Evolutionary conservation across 2,113 vertebrate genomes (phyloP), one percentile per base, ranked within the genome.

Genomic region (Phylloscopus trochilus): DNA sequence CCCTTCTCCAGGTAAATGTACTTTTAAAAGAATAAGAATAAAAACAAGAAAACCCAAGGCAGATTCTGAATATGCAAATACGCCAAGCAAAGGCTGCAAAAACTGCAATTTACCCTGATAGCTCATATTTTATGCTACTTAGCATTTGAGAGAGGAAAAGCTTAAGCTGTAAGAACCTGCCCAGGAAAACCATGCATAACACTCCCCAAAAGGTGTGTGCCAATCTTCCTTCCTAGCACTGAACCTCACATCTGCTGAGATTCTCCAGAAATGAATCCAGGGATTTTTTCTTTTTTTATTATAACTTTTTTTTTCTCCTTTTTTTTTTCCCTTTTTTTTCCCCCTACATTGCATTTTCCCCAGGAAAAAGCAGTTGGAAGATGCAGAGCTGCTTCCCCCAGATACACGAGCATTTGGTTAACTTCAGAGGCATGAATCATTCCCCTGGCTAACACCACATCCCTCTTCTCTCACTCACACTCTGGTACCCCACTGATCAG

Each of bases 61-160:
- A 92, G 56, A 59, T 55, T 89, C 33, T 93, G 66, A 96, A 76
- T 94, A 96, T 93, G 87, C 63, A 94, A 94, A 97, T 83, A 79
- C 2, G 2, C 33, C 70, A 88, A 59, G 59, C 2, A 10, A 81
- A 88, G 41, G 41, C 93, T 95, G 33, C 63, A 74, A 85, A 93
- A 93, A 24, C 15, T 75, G 69, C 46, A 56, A 22, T 92, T 95
- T 86, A 73, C 53, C n/a, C 87, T 0, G 5, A 81, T 26, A 66
- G 75, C 91, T 94, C 63, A 1, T 88, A 78, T 88, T 96, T 93
- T 76, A 78, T 46, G 46, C 77, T 83, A 27, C 75, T 87, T 96
- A 83, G 52, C 20, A 62, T 80, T 79, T 75, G 49, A 76, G 39
- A 91, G 4, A 83, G 85, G 76, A 94, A 95, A 95, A 83, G 47